Base-by-base conservation (phyloP, 2,888 invertebrate species). In the Drosophila algonquin region DNA sequence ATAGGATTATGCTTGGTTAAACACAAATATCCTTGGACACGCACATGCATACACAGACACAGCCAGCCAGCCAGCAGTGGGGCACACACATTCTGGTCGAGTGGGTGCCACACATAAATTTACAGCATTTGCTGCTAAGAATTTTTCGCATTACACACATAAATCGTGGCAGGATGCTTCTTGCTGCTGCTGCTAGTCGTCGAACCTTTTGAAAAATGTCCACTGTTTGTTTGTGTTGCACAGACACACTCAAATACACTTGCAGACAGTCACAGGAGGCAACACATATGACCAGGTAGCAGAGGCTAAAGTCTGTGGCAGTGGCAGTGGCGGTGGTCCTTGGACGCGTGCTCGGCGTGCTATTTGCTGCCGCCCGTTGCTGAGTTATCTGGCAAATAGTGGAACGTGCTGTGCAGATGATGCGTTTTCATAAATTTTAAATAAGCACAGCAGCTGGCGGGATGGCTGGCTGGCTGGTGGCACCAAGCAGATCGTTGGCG, bases 361-460 rank as follows among this genome's bases (percentile, higher is more conserved):
- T 79, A 76, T 89, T 89, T 86, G 88, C 71, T 68, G 71, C 72
- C 75, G 78, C 86, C 75, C 81, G 85, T 76, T 72, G 76, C 76
- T 89, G 82, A 87, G 87, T 90, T 89, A 90, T 89, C 81, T 78
- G 68, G 86, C 87, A 89, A 87, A 87, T 86, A 89, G 77, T 89
- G 81, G 87, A 75, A 89, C 89, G 85, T 86, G 85, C 85, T 78
- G 87, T 88, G 89, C 89, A 88, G 80, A 86, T 86, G 85, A 86
- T 86, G 85, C 85, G 85, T 88, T 86, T 89, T 89, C 88, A 86
- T 86, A 89, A 86, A 86, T 86, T 88, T 89, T 64, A 88, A 88
- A 89, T 82, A 89, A 85, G 69, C 78, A 76, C 78, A 83, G 73
- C 87, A 80, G 54, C 75, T 30, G 30, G 30, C 30, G 3, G 21